Evolutionary conservation across 1,140 invertebrate genomes (phyloP), one percentile per base, ranked within the genome.

Genomic region (Littorina saxatilis): DNA sequence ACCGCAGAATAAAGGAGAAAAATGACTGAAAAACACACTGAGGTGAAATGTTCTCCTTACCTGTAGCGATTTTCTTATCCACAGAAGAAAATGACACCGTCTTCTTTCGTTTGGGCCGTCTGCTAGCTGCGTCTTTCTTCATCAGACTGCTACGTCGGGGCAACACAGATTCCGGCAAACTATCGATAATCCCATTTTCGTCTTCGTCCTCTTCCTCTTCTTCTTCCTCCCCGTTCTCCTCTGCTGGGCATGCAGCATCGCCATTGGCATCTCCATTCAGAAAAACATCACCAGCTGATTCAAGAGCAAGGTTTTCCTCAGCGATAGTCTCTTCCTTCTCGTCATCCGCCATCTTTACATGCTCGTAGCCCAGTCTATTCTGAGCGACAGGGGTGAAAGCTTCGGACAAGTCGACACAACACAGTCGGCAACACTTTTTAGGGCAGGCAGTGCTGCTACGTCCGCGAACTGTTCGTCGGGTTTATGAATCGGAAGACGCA

Each of bases 1-100:
- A 80, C 11, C 27, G 20, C 32, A n/a, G 37, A 23, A 29, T 35
- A 40, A 13, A 39, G 4, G n/a, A n/a, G n/a, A 20, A 63, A 50
- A 39, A 23, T 50, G 11, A 23, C 23, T 17, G 50, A 29, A 40
- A 20, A 23, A 23, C 35, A 58, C 3, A 20, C 0, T 4, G 52
- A 17, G 32, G n/a, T 20, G n/a, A 70, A 40, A 32, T 47, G 23
- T n/a, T 29, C 39, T 40, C 35, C 92, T 87, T 81, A 93, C 93
- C 92, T 86, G 93, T 93, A 39, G 92, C 91, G 81, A 93, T 92
- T 83, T 92, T 92, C 72, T 91, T 91, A 72, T 93, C 92, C 89
- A 91, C 91, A 40, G 89, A 89, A 73, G 88, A 89, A 73, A 92
- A 92, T 9, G 90, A 91, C 27, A 92, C 91, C 15, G 90, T 90